Evolutionary conservation across 2,797 vertebrate genomes (phyloP), one percentile per base, ranked within the genome.

Genomic region (Yasuhikotakia modesta): DNA sequence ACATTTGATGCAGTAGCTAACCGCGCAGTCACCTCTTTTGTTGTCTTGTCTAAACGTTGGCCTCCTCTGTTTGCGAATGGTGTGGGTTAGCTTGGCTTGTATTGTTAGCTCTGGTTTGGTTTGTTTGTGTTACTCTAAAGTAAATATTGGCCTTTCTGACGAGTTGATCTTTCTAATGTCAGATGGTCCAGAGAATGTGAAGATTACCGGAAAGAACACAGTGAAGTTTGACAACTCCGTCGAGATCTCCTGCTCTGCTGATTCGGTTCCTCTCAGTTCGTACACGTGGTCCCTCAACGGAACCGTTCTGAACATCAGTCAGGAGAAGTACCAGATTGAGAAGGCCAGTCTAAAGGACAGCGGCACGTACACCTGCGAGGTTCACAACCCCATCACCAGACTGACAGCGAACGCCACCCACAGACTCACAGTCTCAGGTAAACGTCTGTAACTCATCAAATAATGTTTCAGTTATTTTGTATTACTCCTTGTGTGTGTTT

Each of bases 261-360:
- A 0, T 0, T 93, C 93, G 0, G 0, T 85, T 2, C 92, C 93
- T 0, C 1, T 45, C 1, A 85, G 89, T 74, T 70, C 0, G 19
- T 88, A 81, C 81, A 77, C 24, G 32, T 94, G 93, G 93, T 91
- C 82, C 80, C 78, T 91, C 2, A 94, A 94, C 19, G 78, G n/a
- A 43, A 83, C 89, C 0, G 0, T 2, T 14, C 63, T 72, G 0
- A 0, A 0, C 0, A 4, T 16, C 4, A 84, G 2, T 3, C 21
- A 13, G 0, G 1, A 35, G 0, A 0, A 5, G 0, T 89, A 82
- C 22, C 0, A 0, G 17, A 75, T 92, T 5, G 0, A 27, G 0
- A 27, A 24, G 0, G 83, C 87, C 0, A 0, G 0, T 0, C 84
- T 76, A 73, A 67, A 53, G 13, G 27, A 89, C 79, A 79, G 58